Percentiles rank a stretch among this genome's conserved stretches.
Conservation (phyloP, 2,888 invertebrate species). For the Thecophora atra region DNA sequence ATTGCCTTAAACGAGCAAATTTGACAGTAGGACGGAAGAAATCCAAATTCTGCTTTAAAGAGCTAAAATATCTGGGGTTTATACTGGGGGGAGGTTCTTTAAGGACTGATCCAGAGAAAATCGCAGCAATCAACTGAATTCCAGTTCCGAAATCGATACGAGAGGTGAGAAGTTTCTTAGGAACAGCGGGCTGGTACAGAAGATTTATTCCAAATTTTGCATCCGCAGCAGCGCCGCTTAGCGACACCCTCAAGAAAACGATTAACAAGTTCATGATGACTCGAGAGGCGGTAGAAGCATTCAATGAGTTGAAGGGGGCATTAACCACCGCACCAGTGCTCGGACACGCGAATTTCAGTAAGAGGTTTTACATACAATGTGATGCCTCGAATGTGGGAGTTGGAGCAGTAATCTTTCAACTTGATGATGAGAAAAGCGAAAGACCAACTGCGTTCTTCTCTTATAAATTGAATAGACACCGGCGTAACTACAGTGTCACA, state of each 20-base stretch:
- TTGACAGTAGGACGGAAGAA: conserved; percentile 40
- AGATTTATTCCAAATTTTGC: conserved; percentile 42
- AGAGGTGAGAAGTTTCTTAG: conserved; percentile 40
- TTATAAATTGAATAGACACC: conserved; percentile 35
- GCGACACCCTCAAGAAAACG: conserved; percentile 23
- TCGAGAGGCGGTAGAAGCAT: conserved; percentile 6
- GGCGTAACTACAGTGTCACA: conserved; percentile 32
- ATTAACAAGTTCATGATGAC: neutral
- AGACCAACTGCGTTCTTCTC: conserved; percentile 15
- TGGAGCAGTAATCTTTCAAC: no score
- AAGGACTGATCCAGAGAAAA: conserved; percentile 37
- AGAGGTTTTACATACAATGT: neutral
- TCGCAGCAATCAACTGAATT: conserved; percentile 29
- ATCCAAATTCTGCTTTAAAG: conserved; percentile 37
- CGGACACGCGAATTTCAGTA: conserved; percentile 34
- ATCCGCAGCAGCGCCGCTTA: conserved; percentile 25
- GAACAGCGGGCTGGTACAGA: conserved; percentile 42
- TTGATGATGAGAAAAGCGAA: no score
- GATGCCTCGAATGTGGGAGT: neutral
- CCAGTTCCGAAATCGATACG: conserved; percentile 23
- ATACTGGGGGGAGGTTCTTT: conserved; percentile 35
- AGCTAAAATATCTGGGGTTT: conserved; percentile 36
- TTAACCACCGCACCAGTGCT: conserved; percentile 22
- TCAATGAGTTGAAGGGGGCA: conserved; percentile 13
- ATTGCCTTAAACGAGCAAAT: no score